Evolutionary conservation across 2,888 invertebrate genomes (phyloP).

Genomic region (Synergus laeviventris): DNA sequence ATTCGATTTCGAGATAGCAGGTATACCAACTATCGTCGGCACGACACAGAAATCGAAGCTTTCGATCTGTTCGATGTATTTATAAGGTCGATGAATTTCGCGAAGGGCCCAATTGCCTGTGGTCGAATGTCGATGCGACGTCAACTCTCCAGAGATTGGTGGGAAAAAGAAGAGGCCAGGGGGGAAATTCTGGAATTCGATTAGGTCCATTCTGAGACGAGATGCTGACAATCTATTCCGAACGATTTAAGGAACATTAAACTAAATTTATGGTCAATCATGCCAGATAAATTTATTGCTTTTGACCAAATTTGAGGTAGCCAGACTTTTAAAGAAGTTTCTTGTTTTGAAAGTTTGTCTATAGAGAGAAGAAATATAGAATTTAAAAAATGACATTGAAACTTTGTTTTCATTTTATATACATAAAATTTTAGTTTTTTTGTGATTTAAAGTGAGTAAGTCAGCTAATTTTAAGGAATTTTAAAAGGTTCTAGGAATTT

Average conservation of each 20-base stretch:
- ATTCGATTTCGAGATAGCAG: slow-evolving; percentile 58
- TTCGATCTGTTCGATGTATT: slow-evolving; percentile 32
- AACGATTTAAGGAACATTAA: slow-evolving; percentile 34
- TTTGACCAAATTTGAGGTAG: not conserved
- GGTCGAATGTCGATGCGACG: slow-evolving; percentile 24
- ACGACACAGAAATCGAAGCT: slow-evolving; percentile 42
- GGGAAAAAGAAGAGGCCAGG: slow-evolving; percentile 30
- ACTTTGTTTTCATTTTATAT: no score
- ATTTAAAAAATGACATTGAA: no score
- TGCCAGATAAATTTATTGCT: slow-evolving; percentile 14
- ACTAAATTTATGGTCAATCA: slow-evolving; percentile 27
- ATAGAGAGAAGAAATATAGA: no score
- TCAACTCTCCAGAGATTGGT: slow-evolving; percentile 4
- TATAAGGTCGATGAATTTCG: slow-evolving; percentile 40
- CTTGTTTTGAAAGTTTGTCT: no score
- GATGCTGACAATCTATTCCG: slow-evolving; percentile 35
- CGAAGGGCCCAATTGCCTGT: slow-evolving; percentile 16
- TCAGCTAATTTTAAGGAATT: no score
- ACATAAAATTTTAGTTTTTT: no score
- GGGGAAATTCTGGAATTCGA: slow-evolving; percentile 35
- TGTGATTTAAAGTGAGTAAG: no score
- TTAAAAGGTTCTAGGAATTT: no score
- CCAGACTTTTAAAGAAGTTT: not conserved
- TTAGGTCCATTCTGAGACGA: slow-evolving; percentile 20
- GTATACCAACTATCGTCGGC: slow-evolving; percentile 41